Conservation (phyloP, 1,140 invertebrate genomes). For the Spodoptera litura region DNA sequence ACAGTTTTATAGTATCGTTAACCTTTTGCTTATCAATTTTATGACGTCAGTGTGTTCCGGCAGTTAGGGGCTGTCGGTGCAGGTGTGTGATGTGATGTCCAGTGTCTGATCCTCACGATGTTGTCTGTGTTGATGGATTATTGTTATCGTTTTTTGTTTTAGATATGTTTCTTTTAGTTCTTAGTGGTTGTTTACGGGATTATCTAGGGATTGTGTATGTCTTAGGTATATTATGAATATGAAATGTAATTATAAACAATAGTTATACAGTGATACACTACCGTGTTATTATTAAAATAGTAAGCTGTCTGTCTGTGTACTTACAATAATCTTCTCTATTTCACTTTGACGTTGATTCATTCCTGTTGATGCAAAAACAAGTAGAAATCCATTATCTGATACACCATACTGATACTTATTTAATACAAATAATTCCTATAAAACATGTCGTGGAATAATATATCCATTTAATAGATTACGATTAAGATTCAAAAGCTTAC, state of each 20-base stretch:
- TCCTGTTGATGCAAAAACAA: no score
- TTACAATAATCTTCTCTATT: no score
- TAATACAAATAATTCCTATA: conserved; percentile 6
- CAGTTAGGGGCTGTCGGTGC: conserved; percentile 6
- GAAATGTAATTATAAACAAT: no score
- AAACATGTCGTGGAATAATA: conserved; percentile 15
- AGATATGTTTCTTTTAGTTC: not conserved
- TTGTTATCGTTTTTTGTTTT: not conserved
- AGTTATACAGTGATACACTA: no score
- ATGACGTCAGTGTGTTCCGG: conserved; percentile 44
- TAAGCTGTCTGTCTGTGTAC: no score
- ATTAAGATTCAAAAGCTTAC: conserved; percentile 52
- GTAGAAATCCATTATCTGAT: not conserved
- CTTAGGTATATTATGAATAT: no score
- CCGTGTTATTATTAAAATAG: no score
- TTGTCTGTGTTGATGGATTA: not conserved
- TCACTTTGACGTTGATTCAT: no score
- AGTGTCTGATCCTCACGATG: not conserved
- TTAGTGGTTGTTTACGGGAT: not conserved
- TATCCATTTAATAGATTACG: conserved; percentile 17
- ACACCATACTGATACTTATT: conserved; percentile 13
- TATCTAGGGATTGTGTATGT: no score
- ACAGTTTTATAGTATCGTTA: conserved; percentile 41
- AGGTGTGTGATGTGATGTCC: conserved; percentile 22
- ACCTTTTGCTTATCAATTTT: conserved; percentile 41